Evolutionary conservation across 1,140 invertebrate genomes (phyloP).

Genomic region (Brachionus paranguensis): DNA sequence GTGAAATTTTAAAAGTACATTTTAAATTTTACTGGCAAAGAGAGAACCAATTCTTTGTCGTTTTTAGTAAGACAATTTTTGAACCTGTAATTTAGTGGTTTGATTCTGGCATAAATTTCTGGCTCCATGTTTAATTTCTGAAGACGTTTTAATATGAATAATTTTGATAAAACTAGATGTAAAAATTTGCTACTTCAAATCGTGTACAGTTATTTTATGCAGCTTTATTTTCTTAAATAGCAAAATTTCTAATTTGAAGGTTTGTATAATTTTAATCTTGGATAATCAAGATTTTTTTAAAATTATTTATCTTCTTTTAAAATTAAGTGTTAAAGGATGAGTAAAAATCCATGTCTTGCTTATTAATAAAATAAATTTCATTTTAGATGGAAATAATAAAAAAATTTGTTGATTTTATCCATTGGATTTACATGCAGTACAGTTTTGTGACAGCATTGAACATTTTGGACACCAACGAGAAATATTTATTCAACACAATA

Average conservation of each 20-base stretch:
- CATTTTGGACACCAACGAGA: neutral
- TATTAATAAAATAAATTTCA: neutral
- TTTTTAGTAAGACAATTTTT: conserved; percentile 8
- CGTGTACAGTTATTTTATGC: neutral
- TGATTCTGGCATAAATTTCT: conserved; percentile 8
- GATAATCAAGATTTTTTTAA: neutral
- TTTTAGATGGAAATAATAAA: neutral
- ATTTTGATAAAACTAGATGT: neutral
- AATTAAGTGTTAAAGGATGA: neutral
- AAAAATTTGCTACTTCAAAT: neutral
- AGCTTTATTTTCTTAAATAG: neutral
- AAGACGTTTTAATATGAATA: neutral
- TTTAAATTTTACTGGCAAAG: neutral
- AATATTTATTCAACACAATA: conserved; percentile 10
- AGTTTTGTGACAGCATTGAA: conserved; percentile 28
- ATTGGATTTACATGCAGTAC: conserved; percentile 30
- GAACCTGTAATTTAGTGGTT: neutral
- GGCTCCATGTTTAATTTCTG: neutral
- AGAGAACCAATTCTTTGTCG: neutral
- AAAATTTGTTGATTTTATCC: neutral
- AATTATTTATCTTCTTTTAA: neutral
- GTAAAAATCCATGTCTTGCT: neutral
- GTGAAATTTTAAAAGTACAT: neutral
- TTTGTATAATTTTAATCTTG: neutral
- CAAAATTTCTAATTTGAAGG: neutral